Conservation (phyloP, 2,888 invertebrate species). For the Fissipunctia ypsillon region DNA sequence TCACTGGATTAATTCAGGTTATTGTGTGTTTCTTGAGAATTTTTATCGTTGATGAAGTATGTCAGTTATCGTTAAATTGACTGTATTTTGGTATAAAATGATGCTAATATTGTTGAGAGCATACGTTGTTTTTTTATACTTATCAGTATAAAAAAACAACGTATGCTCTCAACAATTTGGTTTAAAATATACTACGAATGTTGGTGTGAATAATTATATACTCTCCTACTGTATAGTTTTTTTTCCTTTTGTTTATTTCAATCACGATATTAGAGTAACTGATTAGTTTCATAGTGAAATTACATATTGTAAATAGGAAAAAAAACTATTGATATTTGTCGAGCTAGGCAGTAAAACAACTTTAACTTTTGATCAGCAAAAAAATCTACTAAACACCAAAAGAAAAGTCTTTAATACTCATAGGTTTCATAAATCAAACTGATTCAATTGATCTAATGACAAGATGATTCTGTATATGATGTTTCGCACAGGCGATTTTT, state of each 20-base stretch:
- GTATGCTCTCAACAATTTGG: no score
- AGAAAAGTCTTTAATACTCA: background rate
- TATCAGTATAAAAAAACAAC: no score
- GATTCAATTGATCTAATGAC: background rate
- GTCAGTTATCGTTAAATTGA: constrained; percentile 22
- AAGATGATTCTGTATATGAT: background rate
- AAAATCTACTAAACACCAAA: background rate
- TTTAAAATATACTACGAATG: background rate
- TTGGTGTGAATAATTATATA: background rate
- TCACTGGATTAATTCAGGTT: constrained; percentile 42
- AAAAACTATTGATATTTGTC: background rate
- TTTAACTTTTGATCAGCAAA: background rate
- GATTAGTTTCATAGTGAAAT: background rate
- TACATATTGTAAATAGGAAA: background rate
- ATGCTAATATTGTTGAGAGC: background rate
- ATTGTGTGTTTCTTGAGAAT: constrained; percentile 41
- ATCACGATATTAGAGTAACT: background rate
- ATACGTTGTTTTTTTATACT: background rate
- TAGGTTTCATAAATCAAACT: background rate
- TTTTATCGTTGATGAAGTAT: constrained; percentile 43
- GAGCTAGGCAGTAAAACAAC: background rate
- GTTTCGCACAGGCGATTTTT: background rate
- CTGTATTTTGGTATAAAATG: constrained; percentile 17
- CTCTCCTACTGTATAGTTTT: no score
- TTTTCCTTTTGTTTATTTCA: background rate